Evolutionary conservation across 2,113 vertebrate genomes (phyloP).

Genomic region (Lasiurus borealis): DNA sequence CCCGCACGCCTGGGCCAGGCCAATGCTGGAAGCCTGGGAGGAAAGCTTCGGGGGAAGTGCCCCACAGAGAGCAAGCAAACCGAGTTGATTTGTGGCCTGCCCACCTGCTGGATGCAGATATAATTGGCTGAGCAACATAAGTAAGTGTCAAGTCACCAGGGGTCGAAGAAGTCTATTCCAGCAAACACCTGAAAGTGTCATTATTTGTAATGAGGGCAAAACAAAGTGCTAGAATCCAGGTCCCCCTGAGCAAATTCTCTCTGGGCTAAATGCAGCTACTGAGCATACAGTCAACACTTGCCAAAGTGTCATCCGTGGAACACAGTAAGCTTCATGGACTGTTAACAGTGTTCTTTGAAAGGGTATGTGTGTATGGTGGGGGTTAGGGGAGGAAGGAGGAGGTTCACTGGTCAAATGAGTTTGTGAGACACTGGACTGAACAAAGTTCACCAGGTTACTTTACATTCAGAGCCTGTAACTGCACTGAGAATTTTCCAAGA

Average conservation of each 20-base stretch:
- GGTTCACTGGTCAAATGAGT: background rate
- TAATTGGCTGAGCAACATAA: background rate
- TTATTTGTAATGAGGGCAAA: constrained; percentile 3
- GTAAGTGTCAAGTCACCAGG: background rate
- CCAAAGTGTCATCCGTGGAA: background rate
- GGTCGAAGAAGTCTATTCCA: background rate
- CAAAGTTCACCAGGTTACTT: background rate
- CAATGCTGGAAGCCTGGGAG: background rate
- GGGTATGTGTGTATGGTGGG: background rate
- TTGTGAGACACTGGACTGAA: background rate
- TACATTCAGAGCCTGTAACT: background rate
- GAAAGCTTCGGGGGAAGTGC: background rate
- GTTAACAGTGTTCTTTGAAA: background rate
- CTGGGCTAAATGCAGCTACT: background rate
- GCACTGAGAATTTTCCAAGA: background rate
- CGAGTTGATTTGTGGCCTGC: background rate
- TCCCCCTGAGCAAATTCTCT: background rate
- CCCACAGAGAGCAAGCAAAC: background rate
- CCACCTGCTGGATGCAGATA: background rate
- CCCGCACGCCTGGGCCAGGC: background rate
- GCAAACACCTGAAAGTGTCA: background rate
- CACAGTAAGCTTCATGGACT: background rate
- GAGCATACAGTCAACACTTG: background rate
- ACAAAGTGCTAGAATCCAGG: background rate
- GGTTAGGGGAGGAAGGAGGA: background rate